Percentiles rank a stretch among this genome's conserved stretches.
These are phyloP conservation scores for Anthophora plumipes DNA, from an alignment of 2,888 invertebrate genomes.

Conservation along the genomic window DNA sequence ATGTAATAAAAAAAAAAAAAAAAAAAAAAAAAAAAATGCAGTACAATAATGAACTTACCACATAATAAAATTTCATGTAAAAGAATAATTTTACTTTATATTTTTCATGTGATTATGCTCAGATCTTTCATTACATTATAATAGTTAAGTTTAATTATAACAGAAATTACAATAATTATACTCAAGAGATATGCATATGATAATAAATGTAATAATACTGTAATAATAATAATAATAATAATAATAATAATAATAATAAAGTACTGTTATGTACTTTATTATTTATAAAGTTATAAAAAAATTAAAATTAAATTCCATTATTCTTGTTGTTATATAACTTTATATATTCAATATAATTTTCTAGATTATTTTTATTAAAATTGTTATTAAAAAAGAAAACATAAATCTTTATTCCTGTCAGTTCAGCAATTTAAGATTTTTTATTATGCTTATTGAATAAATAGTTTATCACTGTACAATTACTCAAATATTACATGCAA, in stretches of 20 bases:
- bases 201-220: background rate
- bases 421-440: constrained; percentile 71
- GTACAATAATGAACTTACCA: constrained; percentile 40
- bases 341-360: constrained; percentile 7
- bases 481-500: constrained; percentile 8
- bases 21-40: too few species aligned
- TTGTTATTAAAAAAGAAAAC: constrained; percentile 9
- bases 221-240: too few species aligned
- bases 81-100: background rate
- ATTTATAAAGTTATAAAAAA: constrained; percentile 9
- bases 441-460: background rate
- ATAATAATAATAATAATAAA: background rate
- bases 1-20: constrained; percentile 7
- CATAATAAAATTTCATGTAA: constrained; percentile 15
- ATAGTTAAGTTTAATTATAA: constrained; percentile 3
- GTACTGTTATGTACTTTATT: too few species aligned
- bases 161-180: background rate
- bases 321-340: background rate
- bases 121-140: background rate
- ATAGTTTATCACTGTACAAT: background rate
- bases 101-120: background rate
- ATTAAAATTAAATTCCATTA: constrained; percentile 10
- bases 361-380: background rate
- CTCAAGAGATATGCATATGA: background rate
- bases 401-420: constrained; percentile 61